Base-by-base conservation (phyloP, 2,888 invertebrate genomes). In the Tanypteryx hageni region DNA sequence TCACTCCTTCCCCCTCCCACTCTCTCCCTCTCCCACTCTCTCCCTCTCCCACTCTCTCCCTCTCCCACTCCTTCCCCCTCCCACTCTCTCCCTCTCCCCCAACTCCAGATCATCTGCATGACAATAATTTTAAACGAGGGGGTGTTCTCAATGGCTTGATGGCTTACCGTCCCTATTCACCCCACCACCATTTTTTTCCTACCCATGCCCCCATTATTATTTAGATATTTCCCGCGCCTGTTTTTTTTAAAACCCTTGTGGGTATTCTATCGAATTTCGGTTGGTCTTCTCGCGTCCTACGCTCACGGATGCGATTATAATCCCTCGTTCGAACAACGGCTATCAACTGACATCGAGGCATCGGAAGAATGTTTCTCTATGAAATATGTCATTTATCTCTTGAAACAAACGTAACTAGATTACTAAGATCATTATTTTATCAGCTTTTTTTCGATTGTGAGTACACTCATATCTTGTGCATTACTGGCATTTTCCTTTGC, bases 111-210 rank as follows among this genome's bases (percentile, higher is more conserved):
- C 89, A 89, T 89, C 89, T 89, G 89, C 89, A 89, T 89, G 89
- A 89, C 89, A 89, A 89, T 89, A 31, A 89, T 18, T 64, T 89
- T 89, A 89, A 89, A 89, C 89, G 89, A 89, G 89, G 89, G 89
- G 89, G 89, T 64, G 89, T 89, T 89, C 89, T 89, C 89, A 59
- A 89, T 89, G 89, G 89, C 89, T 89, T n/a, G 89, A 89, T 89
- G 89, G 89, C 64, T 61, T 64, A 89, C 64, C 89, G 89, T 64
- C 89, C 64, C 89, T 89, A 89, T 89, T 89, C 89, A 11, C 44
- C 11, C 64, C 64, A n/a, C 56, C 56, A 83, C 83, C 83, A 83
- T 83, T 89, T 89, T 89, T 89, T 89, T 44, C 16, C 44, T 64
- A 14, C 64, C 59, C 57, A 57, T 22, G 27, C 31, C 59, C 86